Evolutionary conservation across 2,888 invertebrate genomes (phyloP), one percentile per base, ranked within the genome.

Genomic region (Macrostomum cliftonense): DNA sequence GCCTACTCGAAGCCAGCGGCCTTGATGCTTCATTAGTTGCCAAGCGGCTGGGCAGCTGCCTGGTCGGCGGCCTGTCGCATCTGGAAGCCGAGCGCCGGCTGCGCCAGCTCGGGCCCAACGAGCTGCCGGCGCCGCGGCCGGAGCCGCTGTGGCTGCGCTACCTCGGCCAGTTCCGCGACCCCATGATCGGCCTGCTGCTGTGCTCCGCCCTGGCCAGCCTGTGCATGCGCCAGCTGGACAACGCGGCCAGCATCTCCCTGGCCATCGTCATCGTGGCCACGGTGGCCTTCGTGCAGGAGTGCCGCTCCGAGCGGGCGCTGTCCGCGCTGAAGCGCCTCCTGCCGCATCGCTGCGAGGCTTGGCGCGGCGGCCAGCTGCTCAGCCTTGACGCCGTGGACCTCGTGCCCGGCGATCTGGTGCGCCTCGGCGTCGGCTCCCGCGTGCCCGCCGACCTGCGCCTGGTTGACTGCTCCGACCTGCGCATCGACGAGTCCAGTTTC

Each of bases 121-220:
- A 97, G 74, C 83, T 97, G 70, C 81, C 82, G 54, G 85, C 91
- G 47, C 81, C 82, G 61, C 83, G 87, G 60, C 84, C 88, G 60
- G 93, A 93, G 52, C 86, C 95, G n/a, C 77, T 88, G 37, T 93
- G 91, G 87, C 87, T 83, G 74, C 97, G 97, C 74, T 97, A 95
- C 70, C 77, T 93, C 58, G 91, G 91, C 74, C 95, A 97, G 79
- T 97, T 97, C 72, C 84, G 85, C 73, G 95, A 97, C 73, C 97
- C 97, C 9, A 76, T 97, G 55, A 97, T 99, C 58, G 73, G 95
- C 57, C 74, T 99, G 58, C 76, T 99, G 52, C 75, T 99, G 46
- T 86, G 82, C 13, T 93, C 93, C 17, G 93, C 97, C 5, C 76
- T 86, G 54, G 86, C 97, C 50, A 93, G 93, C 63, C 75, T 95